Conservation (phyloP, 2,797 vertebrate genomes). For the Champsocephalus esox region DNA sequence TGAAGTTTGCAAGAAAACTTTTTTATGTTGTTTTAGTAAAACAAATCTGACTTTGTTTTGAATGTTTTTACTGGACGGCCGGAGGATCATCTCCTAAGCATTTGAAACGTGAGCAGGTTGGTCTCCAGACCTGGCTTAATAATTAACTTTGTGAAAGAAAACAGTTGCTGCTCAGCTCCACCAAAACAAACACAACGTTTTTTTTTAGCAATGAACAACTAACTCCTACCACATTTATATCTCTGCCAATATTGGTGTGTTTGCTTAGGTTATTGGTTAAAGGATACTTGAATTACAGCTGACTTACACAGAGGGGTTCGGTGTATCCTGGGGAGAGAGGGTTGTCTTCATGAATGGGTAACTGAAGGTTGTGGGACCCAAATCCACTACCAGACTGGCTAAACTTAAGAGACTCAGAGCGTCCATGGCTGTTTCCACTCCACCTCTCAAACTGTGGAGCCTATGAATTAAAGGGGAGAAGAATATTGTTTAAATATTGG, state of each 20-base stretch:
- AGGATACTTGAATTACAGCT: slow-evolving; percentile 19
- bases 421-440: slow-evolving; percentile 79
- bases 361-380: slow-evolving; percentile 76
- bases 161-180: slow-evolving; percentile 55
- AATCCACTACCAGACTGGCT: slow-evolving; percentile 68
- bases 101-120: slow-evolving; percentile 61
- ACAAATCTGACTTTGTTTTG: slow-evolving; percentile 15
- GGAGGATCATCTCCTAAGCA: slow-evolving; percentile 13
- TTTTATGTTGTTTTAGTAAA: slow-evolving; percentile 25
- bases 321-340: slow-evolving; percentile 84
- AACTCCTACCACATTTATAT: slow-evolving; percentile 14
- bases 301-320: slow-evolving; percentile 89
- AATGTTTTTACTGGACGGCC: not conserved
- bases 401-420: slow-evolving; percentile 58
- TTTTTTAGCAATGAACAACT: slow-evolving; percentile 2
- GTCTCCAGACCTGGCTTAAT: slow-evolving; percentile 66
- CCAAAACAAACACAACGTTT: slow-evolving; percentile 65
- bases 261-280: slow-evolving; percentile 6
- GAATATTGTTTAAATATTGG: not conserved
- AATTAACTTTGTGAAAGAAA: slow-evolving; percentile 71
- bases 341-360: slow-evolving; percentile 78
- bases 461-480: slow-evolving; percentile 54
- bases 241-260: slow-evolving; percentile 4
- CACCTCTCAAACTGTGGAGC: slow-evolving; percentile 81
- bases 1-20: slow-evolving; percentile 42